These are phyloP conservation scores for Actenoides hombroni DNA, from an alignment of 2,113 vertebrate genomes.

Conservation along the genomic window DNA sequence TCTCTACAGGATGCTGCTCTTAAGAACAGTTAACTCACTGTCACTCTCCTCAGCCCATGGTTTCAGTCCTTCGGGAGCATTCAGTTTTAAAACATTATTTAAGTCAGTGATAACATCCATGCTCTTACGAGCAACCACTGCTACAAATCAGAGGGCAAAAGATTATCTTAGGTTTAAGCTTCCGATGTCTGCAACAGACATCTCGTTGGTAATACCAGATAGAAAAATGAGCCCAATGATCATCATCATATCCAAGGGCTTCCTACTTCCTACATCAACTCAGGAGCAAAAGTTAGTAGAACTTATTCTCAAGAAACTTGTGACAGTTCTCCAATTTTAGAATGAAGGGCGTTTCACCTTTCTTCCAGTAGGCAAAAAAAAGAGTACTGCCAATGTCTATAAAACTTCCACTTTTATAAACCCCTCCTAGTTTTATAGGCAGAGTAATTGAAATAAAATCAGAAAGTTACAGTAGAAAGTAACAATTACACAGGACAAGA, in stretches of 20 bases:
- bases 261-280: not conserved
- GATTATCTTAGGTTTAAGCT: not conserved
- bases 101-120: not conserved
- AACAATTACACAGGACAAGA: not conserved
- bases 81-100: not conserved
- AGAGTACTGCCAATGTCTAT: not conserved
- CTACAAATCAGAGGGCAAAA: not conserved
- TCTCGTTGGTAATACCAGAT: not conserved
- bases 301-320: not conserved
- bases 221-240: not conserved
- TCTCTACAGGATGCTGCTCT: not conserved
- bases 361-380: not conserved
- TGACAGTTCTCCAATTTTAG: not conserved
- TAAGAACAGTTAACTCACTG: not conserved
- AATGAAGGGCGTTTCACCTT: not conserved
- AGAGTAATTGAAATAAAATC: not conserved
- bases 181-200: not conserved
- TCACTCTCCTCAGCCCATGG: not conserved
- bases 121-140: accelerated
- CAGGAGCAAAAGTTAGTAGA: not conserved
- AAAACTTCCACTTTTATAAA: not conserved
- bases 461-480: not conserved
- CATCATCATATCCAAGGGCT: not conserved
- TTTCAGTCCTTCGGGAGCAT: not conserved
- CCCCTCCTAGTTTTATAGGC: not conserved